Base-by-base conservation (phyloP, 2,797 vertebrate species). In the Capromys pilorides region DNA sequence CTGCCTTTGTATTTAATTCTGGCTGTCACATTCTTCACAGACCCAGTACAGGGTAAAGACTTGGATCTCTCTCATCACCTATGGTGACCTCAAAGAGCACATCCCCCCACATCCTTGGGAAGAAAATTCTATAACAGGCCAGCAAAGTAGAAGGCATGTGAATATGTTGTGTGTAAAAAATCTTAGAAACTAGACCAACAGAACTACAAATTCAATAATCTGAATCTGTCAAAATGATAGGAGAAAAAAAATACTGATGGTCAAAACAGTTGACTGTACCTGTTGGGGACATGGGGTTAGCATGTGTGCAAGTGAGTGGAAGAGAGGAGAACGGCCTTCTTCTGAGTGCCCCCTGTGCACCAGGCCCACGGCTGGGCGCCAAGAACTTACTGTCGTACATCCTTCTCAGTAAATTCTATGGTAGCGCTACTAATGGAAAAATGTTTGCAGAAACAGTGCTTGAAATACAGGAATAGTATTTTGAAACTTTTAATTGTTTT, bases 191-290 rank as follows among this genome's bases (percentile, higher is more conserved):
- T 49, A 7, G 19, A 66, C 51, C 82, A 90, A 96, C 79, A 71
- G 88, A 88, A 86, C 39, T 3, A 2, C 26, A 78, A 90, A 88
- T 77, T 93, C 69, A 49, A 88, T 73, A 94, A 93, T 31, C 59
- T 77, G 51, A 89, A 80, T 54, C 64, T 80, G 62, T 88, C 79
- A 61, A 69, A 93, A 95, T 2, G 5, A 78, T 0, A 82, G 84
- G 39, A 54, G 62, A 86, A 71, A 45, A 77, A n/a, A 77, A 69
- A 80, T 31, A 73, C 0, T 45, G 24, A 90, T 67, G 24, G 26
- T 95, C 77, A 69, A 91, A 78, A 80, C 16, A 69, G 57, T 85
- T 54, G 31, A 49, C 51, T 19, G 59, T 1, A 19, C 16, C 39
- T 4, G 3, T 19, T 61, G 57, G 54, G 66, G 51, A 59, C 67